Evolutionary conservation across 2,888 invertebrate genomes (phyloP), one percentile per base, ranked within the genome.

Genomic region (Metopia argyrocephala): DNA sequence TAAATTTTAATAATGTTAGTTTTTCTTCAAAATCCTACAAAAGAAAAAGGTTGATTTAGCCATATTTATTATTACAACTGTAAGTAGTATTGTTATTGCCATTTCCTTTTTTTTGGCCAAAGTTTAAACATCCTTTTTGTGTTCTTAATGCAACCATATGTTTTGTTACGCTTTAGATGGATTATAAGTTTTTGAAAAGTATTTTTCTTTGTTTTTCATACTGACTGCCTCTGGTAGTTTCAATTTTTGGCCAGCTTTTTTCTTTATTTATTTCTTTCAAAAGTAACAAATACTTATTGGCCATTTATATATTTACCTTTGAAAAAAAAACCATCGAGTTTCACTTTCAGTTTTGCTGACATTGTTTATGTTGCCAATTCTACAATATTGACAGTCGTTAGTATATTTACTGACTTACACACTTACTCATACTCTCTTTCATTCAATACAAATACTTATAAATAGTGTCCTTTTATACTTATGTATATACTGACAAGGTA

Each of bases 261-360:
- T 9, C 54, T 15, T 27, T 59, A 5, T 20, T n/a, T 2, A 27
- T 62, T 57, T 15, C 20, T 50, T 61, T 31, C 3, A 12, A 20
- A 45, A 18, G 23, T 66, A 54, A 31, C 31, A 69, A 45, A 61
- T 45, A 27, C 62, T 54, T 45, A 54, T 76, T 59, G 62, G 68
- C 70, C 65, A 66, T n/a, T n/a, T n/a, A n/a, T 46, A 71, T 46
- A 71, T 78, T 82, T 68, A 74, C 56, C 38, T 21, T 75, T 62
- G n/a, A 12, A 12, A 12, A 65, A 65, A 76, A 78, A 48, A 59
- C 65, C 64, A 69, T 73, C 73, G 38, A 76, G 71, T 65, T 73
- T 68, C 78, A 82, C 78, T 76, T 79, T 82, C 82, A 52, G 25
- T 79, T 76, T 73, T 79, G 78, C 73, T 79, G 78, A 78, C 69